A percentile compares a stretch with the other conserved stretches of the same genome.
Conservation (phyloP, 2,888 invertebrate species). For the Crossocerus cetratus region DNA sequence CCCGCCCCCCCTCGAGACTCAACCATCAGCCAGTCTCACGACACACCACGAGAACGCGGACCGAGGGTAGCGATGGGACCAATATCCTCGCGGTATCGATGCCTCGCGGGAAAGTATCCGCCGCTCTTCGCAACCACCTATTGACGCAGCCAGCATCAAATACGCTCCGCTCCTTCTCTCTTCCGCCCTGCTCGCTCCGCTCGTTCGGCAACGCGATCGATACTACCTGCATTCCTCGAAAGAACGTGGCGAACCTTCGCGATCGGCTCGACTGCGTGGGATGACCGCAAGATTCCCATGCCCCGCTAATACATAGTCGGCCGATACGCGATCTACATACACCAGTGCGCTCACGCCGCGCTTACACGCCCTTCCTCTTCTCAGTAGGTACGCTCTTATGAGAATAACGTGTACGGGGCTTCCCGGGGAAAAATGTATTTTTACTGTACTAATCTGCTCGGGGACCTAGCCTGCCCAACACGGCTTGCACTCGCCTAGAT, state of each 20-base stretch:
- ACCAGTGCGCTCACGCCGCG: too few relatives aligned
- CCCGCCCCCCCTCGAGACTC: slow-evolving; percentile 39
- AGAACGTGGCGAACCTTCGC: not conserved
- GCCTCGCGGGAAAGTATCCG: slow-evolving; percentile 2
- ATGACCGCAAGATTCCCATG: not conserved
- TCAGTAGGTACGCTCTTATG: too few relatives aligned
- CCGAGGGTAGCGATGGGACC: slow-evolving; percentile 34
- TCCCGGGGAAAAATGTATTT: not conserved
- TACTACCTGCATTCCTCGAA: slow-evolving; percentile 3
- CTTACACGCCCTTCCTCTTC: too few relatives aligned
- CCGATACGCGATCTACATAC: not conserved
- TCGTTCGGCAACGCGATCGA: not conserved
- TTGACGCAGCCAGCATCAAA: not conserved
- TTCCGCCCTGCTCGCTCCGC: not conserved
- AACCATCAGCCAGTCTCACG: slow-evolving; percentile 26
- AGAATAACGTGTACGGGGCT: too few relatives aligned
- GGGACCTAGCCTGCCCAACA: not conserved
- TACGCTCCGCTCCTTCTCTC: not conserved
- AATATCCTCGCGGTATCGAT: slow-evolving; percentile 20
- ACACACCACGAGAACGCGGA: slow-evolving; percentile 52
- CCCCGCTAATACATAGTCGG: not conserved
- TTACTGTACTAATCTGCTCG: not conserved
- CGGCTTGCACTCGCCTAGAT: not conserved
- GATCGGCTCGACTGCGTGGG: not conserved
- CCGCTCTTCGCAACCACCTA: not conserved